These are phyloP conservation scores for Spodoptera frugiperda DNA, from an alignment of 1,140 invertebrate species.

Conservation along the genomic window DNA sequence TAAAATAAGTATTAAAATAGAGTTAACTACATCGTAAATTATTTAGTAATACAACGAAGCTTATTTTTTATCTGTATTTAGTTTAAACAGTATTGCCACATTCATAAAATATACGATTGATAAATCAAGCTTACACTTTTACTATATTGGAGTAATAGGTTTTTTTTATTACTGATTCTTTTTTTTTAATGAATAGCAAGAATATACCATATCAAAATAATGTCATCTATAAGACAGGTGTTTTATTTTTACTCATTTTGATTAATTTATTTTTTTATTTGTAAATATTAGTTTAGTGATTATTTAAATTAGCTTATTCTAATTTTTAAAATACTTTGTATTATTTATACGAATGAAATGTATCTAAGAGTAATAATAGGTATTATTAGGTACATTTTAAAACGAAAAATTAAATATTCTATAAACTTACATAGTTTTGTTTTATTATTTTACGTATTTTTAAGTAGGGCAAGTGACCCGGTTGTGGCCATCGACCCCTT, in stretches of 20 bases:
- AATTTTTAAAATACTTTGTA: slow-evolving; percentile 15
- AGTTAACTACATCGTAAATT: slow-evolving; percentile 31
- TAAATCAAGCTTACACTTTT: too few species aligned
- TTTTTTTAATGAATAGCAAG: neutral
- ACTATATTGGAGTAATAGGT: too few species aligned
- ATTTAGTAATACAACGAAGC: slow-evolving; percentile 11
- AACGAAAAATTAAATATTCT: slow-evolving; percentile 39
- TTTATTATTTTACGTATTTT: neutral
- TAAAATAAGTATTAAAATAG: slow-evolving; percentile 55
- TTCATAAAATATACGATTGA: too few species aligned
- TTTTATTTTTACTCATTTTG: slow-evolving; percentile 1
- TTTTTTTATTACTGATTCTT: neutral
- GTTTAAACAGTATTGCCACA: slow-evolving; percentile 1
- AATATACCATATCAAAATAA: slow-evolving; percentile 8
- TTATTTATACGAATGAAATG: slow-evolving; percentile 37
- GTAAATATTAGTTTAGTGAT: slow-evolving; percentile 29
- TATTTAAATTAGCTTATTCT: slow-evolving; percentile 1
- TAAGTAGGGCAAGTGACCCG: too few species aligned
- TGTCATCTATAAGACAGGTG: neutral
- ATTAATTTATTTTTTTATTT: neutral
- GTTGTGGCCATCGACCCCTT: too few species aligned
- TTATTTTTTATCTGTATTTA: slow-evolving; percentile 7
- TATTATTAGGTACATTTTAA: slow-evolving; percentile 20
- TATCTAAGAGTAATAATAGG: slow-evolving; percentile 3
- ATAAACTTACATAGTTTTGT: neutral